Evolutionary conservation across 2,888 invertebrate genomes (phyloP).

Genomic region (Netelia melanura): DNA sequence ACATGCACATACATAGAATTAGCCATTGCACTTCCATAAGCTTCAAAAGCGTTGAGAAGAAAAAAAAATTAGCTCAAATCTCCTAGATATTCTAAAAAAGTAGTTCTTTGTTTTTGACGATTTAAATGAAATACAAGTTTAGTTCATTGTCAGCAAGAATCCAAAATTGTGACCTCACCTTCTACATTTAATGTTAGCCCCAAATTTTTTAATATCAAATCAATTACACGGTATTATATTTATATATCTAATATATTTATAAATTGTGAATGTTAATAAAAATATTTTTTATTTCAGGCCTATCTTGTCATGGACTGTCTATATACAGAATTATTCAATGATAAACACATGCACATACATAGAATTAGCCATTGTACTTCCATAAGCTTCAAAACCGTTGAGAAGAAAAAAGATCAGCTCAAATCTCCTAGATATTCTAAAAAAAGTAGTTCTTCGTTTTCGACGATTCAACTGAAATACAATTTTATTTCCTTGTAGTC

Average conservation of each 20-base stretch:
- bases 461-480: too few species aligned
- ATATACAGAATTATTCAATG: conserved; percentile 25
- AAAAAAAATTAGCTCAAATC: not conserved
- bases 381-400: not conserved
- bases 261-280: too few species aligned
- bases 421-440: conserved; percentile 13
- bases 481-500: too few species aligned
- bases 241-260: too few species aligned
- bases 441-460: conserved; percentile 21
- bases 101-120: not conserved
- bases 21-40: conserved; percentile 19
- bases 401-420: not conserved
- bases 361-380: not conserved
- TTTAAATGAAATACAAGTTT: too few species aligned
- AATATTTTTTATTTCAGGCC: too few species aligned
- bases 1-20: not conserved
- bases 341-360: conserved; percentile 5
- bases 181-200: too few species aligned
- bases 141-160: too few species aligned
- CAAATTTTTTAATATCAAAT: too few species aligned
- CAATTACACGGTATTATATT: too few species aligned
- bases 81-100: conserved; percentile 30
- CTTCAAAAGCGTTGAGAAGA: conserved; percentile 13
- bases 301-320: not conserved
- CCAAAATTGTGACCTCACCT: too few species aligned